Percentiles rank a stretch among this genome's conserved stretches.
Evolutionary conservation across 2,888 invertebrate species (phyloP).

Genomic region (Phaonia tiefii): DNA sequence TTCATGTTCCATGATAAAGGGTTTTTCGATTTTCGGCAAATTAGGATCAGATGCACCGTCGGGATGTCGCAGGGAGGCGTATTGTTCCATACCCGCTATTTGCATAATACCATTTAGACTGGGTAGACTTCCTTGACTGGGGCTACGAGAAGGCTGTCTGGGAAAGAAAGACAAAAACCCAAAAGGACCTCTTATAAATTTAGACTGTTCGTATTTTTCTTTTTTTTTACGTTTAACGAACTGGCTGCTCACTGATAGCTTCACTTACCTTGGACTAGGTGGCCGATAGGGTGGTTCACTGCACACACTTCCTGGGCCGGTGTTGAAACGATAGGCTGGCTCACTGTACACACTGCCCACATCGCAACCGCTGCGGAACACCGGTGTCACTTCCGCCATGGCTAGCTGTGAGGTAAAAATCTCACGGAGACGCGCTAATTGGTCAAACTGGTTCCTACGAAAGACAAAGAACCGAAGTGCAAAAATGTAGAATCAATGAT

Average conservation of each 20-base stretch:
- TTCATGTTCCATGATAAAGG: slow-evolving; percentile 75
- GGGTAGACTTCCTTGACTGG: slow-evolving; percentile 80
- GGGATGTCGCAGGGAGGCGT: slow-evolving; percentile 90
- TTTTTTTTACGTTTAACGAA: too few species aligned
- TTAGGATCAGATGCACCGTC: slow-evolving; percentile 97
- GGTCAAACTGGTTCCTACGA: slow-evolving; percentile 85
- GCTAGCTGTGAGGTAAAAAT: slow-evolving; percentile 90
- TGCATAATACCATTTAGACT: slow-evolving; percentile 86
- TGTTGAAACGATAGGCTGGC: slow-evolving; percentile 80
- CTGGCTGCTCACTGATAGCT: too few species aligned
- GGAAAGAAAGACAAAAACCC: slow-evolving; percentile 30
- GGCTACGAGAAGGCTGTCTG: slow-evolving; percentile 79
- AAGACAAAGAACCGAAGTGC: background rate
- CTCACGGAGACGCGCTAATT: slow-evolving; percentile 90
- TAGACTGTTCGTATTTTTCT: background rate
- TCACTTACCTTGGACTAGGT: slow-evolving; percentile 80
- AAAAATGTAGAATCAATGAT: too few species aligned
- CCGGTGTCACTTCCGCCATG: slow-evolving; percentile 86
- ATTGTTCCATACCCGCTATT: slow-evolving; percentile 83
- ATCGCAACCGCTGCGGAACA: slow-evolving; percentile 82
- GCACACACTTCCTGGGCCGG: slow-evolving; percentile 90
- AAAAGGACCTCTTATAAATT: slow-evolving; percentile 29
- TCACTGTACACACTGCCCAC: slow-evolving; percentile 80
- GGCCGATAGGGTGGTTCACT: slow-evolving; percentile 90
- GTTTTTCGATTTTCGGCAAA: slow-evolving; percentile 81